These are phyloP conservation scores for Promerops cafer DNA, from an alignment of 2,113 vertebrate species.

Conservation along the genomic window DNA sequence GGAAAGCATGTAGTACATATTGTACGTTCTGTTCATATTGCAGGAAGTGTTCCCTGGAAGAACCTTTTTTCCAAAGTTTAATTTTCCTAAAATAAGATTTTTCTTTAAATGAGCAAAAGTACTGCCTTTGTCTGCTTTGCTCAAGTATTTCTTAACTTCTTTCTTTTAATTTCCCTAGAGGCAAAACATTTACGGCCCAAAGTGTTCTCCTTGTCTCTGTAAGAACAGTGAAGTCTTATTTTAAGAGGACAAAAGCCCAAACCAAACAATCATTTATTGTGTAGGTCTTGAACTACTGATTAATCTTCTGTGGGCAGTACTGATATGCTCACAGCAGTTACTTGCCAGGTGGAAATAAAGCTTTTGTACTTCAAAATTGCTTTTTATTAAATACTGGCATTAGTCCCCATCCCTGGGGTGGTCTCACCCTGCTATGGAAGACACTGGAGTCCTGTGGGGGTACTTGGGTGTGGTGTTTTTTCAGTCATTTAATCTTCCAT, in stretches of 20 bases:
- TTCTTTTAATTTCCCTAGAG: background rate
- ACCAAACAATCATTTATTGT: background rate
- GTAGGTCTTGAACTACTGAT: background rate
- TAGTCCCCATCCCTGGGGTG: background rate
- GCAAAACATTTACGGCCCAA: background rate
- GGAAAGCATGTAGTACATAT: background rate
- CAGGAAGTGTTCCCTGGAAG: background rate
- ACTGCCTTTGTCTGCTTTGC: background rate
- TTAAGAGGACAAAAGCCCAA: background rate
- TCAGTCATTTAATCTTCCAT: background rate
- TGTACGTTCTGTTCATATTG: background rate
- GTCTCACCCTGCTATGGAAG: background rate
- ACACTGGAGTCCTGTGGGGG: background rate
- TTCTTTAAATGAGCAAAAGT: background rate
- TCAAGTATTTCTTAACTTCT: background rate
- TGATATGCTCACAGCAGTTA: background rate
- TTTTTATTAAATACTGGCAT: background rate
- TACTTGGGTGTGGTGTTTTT: fast-evolving
- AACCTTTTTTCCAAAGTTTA: background rate
- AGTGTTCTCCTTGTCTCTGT: background rate
- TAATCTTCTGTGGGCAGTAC: background rate
- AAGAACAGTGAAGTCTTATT: background rate
- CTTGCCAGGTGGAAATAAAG: background rate
- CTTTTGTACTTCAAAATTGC: background rate
- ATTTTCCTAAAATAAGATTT: background rate